Conservation (phyloP, 2,113 vertebrate genomes). For the Garra rufa region DNA sequence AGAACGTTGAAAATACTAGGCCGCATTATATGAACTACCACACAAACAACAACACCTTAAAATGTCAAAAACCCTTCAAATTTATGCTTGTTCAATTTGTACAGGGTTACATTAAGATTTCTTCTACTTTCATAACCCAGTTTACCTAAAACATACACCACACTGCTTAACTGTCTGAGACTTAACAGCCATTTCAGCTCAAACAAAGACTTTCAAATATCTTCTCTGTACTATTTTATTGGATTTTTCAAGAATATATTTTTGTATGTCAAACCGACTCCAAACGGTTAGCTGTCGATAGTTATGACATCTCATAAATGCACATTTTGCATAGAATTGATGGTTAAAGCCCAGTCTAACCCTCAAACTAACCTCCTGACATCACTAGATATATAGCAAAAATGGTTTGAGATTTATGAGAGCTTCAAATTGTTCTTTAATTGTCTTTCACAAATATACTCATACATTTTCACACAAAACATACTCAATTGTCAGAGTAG, state of each 20-base stretch:
- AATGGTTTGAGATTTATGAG: background rate
- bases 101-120: background rate
- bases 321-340: background rate
- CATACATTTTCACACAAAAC: background rate
- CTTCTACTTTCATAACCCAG: background rate
- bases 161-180: background rate
- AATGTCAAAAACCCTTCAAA: background rate
- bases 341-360: background rate
- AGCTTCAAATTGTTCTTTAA: background rate
- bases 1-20: conserved; percentile 43
- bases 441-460: background rate
- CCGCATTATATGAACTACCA: conserved; percentile 6
- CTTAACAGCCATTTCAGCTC: background rate
- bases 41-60: conserved; percentile 1
- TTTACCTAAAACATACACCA: background rate
- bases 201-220: background rate
- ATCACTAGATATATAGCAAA: background rate
- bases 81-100: background rate
- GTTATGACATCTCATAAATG: background rate
- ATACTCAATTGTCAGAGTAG: background rate
- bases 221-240: background rate
- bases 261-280: background rate
- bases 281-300: background rate
- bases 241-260: background rate
- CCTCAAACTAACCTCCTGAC: background rate